Base-by-base conservation (phyloP, 2,113 vertebrate genomes). In the Pristiophorus japonicus region DNA sequence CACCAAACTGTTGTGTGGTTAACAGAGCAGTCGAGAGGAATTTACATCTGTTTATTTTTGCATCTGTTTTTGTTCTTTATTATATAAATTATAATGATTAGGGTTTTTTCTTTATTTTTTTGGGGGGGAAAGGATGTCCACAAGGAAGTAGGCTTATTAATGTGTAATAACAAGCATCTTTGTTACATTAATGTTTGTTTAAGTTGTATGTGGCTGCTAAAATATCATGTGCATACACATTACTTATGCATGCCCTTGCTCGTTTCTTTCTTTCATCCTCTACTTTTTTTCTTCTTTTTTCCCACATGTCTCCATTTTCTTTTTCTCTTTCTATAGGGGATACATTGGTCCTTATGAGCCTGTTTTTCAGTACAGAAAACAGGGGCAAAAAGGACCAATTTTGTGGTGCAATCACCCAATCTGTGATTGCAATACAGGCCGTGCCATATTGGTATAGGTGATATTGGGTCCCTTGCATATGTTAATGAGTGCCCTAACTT, bases 31-130 rank as follows among this genome's bases (percentile, higher is more conserved):
- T 27, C 0, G 24, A 30, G 3, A 59, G 27, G 67, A 27, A 99
- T 98, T 97, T 16, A 38, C 7, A 30, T 45, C 34, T 8, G 18
- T 18, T 7, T 59, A 7, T 38, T 95, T 67, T 66, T 45, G 55
- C 66, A 22, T 95, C n/a, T 95, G 30, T 67, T 22, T 65, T 65
- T 95, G 51, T 94, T 27, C 11, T n/a, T 47, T 55, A 84, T 59
- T 10, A 59, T 18, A 11, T 92, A 34, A 92, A 92, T 55, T 24
- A 92, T 92, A 30, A 34, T 24, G 62, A 94, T 0, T 45, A 38
- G 34, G 30, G 59, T 62, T 94, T 30, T 14, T 81, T 38, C 75
- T 42, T 81, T 55, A 14, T 51, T 24, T 87, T 51, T 47, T 51
- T 24, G 1, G 1, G 10, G 47, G 45, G 42, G 4, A 85, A 62